Percentiles rank a stretch among this genome's conserved stretches.
phyloP scores from a whole-genome alignment of 2,113 vertebrate genomes.

The Leptocoma aspasia region DNA sequence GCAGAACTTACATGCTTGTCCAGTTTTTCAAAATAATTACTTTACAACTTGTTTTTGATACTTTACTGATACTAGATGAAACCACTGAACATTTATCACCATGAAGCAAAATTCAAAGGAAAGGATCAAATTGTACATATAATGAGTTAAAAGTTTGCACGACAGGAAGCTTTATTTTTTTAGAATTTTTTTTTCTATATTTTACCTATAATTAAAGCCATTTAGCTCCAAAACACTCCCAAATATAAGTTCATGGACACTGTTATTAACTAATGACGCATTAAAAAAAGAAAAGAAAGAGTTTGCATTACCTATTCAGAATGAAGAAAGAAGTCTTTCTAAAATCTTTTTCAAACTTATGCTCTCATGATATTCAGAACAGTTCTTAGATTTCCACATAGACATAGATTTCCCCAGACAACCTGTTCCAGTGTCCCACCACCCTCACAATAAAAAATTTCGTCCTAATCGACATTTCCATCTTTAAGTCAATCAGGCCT shows the following conservation, averaged over 20 bases:
- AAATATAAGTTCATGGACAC: not conserved
- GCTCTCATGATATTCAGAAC: not conserved
- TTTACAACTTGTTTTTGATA: not conserved
- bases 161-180: not conserved
- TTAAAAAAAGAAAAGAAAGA: not conserved
- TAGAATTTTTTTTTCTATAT: not conserved
- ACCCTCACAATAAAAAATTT: not conserved
- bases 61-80: not conserved
- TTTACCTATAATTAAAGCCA: not conserved
- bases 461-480: not conserved
- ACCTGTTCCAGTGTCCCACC: no score
- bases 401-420: fast-evolving
- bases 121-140: not conserved
- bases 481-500: not conserved
- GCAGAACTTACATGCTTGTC: not conserved
- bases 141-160: not conserved
- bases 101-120: not conserved
- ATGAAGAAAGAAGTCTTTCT: not conserved
- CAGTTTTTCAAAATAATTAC: not conserved
- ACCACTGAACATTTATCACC: not conserved
- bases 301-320: not conserved
- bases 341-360: not conserved
- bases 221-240: not conserved
- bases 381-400: not conserved
- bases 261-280: not conserved